phyloP scores from a whole-genome alignment of 2,888 invertebrate species.

The Cremastinae sp. region DNA sequence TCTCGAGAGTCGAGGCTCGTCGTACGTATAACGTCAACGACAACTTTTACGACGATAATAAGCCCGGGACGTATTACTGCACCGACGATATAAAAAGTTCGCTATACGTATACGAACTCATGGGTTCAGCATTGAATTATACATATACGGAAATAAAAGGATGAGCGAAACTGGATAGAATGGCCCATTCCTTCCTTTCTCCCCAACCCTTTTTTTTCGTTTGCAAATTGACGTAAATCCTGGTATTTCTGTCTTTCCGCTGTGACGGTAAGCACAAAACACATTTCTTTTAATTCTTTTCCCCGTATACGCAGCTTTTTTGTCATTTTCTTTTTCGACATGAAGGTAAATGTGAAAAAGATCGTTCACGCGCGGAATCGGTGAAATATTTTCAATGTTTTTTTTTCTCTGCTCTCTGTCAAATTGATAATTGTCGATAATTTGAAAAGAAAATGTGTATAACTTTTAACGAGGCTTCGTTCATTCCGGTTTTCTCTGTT shows the following conservation, averaged over 20 bases:
- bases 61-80: conserved; percentile 66
- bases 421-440: no score
- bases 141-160: conserved; percentile 11
- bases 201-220: conserved; percentile 63
- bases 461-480: conserved; percentile 7
- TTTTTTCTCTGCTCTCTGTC: no score
- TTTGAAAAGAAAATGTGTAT: conserved; percentile 4
- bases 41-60: conserved; percentile 72
- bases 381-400: no score
- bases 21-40: conserved; percentile 43
- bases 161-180: conserved; percentile 3
- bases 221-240: conserved; percentile 71
- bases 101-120: conserved; percentile 19
- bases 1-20: conserved; percentile 14
- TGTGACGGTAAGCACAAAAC: conserved; percentile 11
- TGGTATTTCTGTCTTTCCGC: conserved; percentile 24
- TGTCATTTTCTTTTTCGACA: no score
- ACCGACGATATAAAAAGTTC: conserved; percentile 54
- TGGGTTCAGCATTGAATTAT: background rate
- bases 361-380: no score
- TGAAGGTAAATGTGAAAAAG: no score
- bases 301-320: conserved; percentile 15
- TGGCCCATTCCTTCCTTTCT: no score
- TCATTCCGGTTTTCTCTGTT: conserved; percentile 13
- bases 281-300: background rate